These are phyloP conservation scores for Echinarachnius parma DNA, from an alignment of 53 echinoderm and acorn worm genomes.

Conservation along the genomic window DNA sequence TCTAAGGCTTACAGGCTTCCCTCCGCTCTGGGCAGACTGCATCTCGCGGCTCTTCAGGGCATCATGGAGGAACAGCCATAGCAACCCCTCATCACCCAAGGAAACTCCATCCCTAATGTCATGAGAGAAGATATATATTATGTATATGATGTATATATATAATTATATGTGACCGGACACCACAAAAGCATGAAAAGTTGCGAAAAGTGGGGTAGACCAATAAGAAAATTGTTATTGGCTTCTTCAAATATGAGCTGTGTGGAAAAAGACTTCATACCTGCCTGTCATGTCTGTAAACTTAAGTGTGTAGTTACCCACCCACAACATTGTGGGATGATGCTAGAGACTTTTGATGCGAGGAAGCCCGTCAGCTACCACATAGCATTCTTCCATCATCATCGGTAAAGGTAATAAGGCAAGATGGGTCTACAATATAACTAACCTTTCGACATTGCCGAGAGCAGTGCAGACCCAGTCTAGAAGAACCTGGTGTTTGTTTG, in stretches of 20 bases:
- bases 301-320: no score
- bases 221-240: no score
- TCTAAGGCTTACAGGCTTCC: conserved; percentile 24
- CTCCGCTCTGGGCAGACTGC: not conserved
- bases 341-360: no score
- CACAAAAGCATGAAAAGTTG: not conserved
- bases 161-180: not conserved
- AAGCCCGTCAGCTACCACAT: no score
- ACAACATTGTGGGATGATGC: no score
- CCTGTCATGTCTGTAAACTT: no score
- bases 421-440: not conserved
- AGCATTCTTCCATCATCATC: no score
- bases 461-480: conserved; percentile 72
- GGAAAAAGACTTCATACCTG: no score
- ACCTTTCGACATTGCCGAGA: conserved; percentile 54
- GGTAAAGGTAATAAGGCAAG: no score
- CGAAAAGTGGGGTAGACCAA: no score
- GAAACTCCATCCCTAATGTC: conserved; percentile 16
- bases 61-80: conserved; percentile 81
- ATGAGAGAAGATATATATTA: not conserved
- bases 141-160: not conserved
- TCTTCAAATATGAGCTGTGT: no score
- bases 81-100: conserved; percentile 9
- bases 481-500: conserved; percentile 87
- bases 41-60: conserved; percentile 61